Conservation (phyloP, 2,113 vertebrate species). For the Tachuris rubrigastra region DNA sequence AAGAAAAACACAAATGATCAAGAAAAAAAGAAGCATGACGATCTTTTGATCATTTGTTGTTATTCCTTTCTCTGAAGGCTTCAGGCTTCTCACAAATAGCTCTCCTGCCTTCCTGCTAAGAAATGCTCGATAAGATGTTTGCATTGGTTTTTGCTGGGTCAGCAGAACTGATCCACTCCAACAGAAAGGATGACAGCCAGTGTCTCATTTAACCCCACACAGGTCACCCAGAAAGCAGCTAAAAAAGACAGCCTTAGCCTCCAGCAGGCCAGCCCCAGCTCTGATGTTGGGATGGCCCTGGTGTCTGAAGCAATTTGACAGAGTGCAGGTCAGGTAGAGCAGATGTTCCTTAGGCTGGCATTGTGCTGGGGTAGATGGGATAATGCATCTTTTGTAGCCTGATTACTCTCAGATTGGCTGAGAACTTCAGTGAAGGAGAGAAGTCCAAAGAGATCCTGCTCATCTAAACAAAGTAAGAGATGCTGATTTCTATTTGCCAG, state of each 20-base stretch:
- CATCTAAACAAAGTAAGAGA: background rate
- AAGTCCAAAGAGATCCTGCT: background rate
- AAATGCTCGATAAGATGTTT: background rate
- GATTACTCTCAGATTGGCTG: background rate
- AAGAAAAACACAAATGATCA: background rate
- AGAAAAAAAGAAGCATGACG: background rate
- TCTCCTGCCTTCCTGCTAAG: background rate
- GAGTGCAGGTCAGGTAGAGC: background rate
- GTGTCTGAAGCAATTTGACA: background rate
- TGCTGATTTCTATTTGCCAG: background rate
- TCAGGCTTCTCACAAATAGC: background rate
- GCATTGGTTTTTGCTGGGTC: background rate
- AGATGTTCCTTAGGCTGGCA: background rate
- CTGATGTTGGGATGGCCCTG: background rate
- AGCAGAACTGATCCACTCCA: background rate
- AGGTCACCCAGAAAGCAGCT: background rate
- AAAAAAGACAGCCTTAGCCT: background rate
- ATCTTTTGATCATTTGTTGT: background rate
- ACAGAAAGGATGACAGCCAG: background rate
- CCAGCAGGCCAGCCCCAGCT: background rate
- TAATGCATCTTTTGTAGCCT: background rate
- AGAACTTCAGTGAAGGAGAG: background rate
- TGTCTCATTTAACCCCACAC: background rate
- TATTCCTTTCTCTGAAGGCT: background rate
- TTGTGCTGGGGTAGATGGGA: background rate